A percentile compares a stretch with the other conserved stretches of the same genome.
Conservation (phyloP, 1,140 invertebrate genomes). For the Brachystomella parvula region DNA sequence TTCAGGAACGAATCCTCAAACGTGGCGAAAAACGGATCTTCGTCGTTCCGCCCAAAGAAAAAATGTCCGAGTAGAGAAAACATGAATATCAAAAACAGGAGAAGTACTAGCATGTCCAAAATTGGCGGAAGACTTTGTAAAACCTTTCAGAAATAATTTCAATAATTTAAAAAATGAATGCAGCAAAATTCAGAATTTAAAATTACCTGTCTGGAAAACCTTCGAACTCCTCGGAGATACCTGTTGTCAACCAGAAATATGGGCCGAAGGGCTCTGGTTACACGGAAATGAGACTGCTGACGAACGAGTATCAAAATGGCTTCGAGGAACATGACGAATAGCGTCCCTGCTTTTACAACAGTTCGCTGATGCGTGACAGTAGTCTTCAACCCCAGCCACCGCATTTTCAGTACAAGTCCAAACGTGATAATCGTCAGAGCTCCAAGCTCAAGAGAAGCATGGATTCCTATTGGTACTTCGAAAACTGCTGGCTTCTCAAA, state of each 20-base stretch:
- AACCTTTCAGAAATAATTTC: conserved; percentile 47
- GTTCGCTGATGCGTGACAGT: conserved; percentile 76
- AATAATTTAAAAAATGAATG: neutral
- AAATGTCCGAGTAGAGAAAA: conserved; percentile 78
- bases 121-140: conserved; percentile 80
- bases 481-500: conserved; percentile 71
- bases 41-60: conserved; percentile 60
- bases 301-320: conserved; percentile 69
- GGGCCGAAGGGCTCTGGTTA: conserved; percentile 76
- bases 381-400: conserved; percentile 77
- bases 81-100: conserved; percentile 72
- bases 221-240: conserved; percentile 60
- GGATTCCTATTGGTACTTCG: conserved; percentile 64
- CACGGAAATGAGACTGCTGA: conserved; percentile 76
- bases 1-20: conserved; percentile 77
- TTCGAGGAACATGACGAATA: conserved; percentile 77
- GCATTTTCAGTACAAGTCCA: conserved; percentile 68
- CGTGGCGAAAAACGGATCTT: conserved; percentile 68
- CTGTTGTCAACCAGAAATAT: conserved; percentile 82
- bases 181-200: neutral
- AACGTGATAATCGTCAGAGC: conserved; percentile 66
- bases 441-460: conserved; percentile 74
- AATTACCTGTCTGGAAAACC: conserved; percentile 42
- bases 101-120: conserved; percentile 67
- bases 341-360: conserved; percentile 68